phyloP scores from a whole-genome alignment of 2,797 vertebrate species.

The Mus caroli region DNA sequence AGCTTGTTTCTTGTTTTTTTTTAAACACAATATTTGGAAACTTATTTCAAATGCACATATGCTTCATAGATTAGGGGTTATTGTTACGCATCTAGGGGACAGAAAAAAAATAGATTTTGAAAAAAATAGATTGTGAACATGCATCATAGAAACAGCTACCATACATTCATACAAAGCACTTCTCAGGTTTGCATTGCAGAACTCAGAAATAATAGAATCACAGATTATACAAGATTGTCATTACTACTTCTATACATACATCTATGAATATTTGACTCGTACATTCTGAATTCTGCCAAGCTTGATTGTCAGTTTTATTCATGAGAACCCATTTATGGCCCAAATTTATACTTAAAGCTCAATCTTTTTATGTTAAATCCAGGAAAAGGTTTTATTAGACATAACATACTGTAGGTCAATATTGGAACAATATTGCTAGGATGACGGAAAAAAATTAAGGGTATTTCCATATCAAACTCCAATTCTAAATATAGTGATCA shows the following conservation, averaged over 20 bases:
- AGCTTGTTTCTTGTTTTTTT: conserved; percentile 22
- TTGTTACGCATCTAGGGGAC: background rate
- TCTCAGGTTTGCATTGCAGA: background rate
- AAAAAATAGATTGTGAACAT: conserved; percentile 5
- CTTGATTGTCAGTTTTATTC: background rate
- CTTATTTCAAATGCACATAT: background rate
- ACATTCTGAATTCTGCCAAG: conserved; percentile 36
- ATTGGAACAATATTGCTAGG: conserved; percentile 20
- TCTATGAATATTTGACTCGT: background rate
- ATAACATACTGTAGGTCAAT: background rate
- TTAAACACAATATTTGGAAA: conserved; percentile 28
- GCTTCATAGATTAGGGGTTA: background rate
- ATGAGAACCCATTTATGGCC: background rate
- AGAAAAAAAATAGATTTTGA: conserved; percentile 28
- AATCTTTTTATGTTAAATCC: background rate
- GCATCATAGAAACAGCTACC: background rate
- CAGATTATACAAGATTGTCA: background rate
- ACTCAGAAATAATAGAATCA: conserved; percentile 8
- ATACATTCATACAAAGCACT: background rate
- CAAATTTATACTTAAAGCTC: conserved; percentile 49
- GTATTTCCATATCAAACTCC: background rate
- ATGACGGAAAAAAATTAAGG: conserved; percentile 51
- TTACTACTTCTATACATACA: background rate
- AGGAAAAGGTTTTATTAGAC: background rate
- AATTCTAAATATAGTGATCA: conserved; percentile 34